Conservation (phyloP, 92 coral and sea anemone species). For the Plumapathes pennacea region DNA sequence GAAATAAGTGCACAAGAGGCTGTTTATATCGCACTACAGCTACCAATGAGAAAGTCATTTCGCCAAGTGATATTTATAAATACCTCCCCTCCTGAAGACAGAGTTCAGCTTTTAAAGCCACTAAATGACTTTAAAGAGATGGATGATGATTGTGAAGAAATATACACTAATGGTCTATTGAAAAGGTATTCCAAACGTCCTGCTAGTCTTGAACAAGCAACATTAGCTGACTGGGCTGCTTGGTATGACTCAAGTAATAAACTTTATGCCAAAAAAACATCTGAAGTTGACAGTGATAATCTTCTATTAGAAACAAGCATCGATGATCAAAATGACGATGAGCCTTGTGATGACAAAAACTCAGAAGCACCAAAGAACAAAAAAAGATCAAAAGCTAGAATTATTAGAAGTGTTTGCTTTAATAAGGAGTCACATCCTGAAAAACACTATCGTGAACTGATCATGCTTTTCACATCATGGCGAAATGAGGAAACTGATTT, state of each 20-base stretch:
- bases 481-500: no score
- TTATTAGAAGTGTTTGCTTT: no score
- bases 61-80: slow-evolving; percentile 53
- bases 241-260: slow-evolving; percentile 46
- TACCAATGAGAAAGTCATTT: slow-evolving; percentile 47
- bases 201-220: slow-evolving; percentile 23
- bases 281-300: no score
- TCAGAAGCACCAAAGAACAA: no score
- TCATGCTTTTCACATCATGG: no score
- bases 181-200: slow-evolving; percentile 39
- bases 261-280: no score
- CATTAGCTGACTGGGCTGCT: slow-evolving; percentile 58
- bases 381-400: no score
- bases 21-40: slow-evolving; percentile 42
- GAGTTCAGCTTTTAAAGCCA: slow-evolving; percentile 23
- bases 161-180: slow-evolving; percentile 30
- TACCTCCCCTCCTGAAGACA: slow-evolving; percentile 42
- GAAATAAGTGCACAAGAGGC: slow-evolving; percentile 61
- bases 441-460: no score
- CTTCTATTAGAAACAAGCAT: no score
- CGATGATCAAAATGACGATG: no score
- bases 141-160: slow-evolving; percentile 40
- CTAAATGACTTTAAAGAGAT: slow-evolving; percentile 13
- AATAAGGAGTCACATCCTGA: no score
- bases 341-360: no score